Base-by-base conservation (phyloP, 2,888 invertebrate genomes). In the Stenurella melanura region DNA sequence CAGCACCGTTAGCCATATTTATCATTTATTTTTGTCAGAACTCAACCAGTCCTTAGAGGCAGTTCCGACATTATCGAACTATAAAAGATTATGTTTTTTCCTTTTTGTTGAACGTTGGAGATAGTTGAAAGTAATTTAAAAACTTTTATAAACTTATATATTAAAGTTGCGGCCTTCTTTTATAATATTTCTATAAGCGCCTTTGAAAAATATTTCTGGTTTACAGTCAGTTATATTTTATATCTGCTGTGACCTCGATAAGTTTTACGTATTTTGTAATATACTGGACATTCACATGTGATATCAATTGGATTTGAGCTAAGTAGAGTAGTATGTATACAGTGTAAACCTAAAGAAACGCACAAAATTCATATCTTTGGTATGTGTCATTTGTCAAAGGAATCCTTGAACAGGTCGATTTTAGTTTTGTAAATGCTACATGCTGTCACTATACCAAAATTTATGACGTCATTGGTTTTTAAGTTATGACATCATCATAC, bases 21-120 rank as follows among this genome's bases (percentile, higher is more conserved):
- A 64, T 42, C 42, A 42, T 64, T 50, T 64, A 64, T 42, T 64
- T 60, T 60, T 60, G 21, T 19, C 10, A 19, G 42, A 42, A 42
- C 64, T 19, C 19, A 64, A 64, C 61, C 26, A n/a, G n/a, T n/a
- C 42, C 64, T 64, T 38, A 42, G 42, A 17, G 56, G 56, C 68
- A 68, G 54, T 68, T 68, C 68, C 68, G 68, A n/a, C 68, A 56
- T 68, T 68, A 68, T 56, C 56, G 57, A 56, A 56, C 54, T 34
- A 21, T 30, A 21, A 19, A 68, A 6, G 30, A 19, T 68, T 17
- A 34, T 21, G 54, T 12, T 68, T 10, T 68, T 56, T 68, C 56
- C 56, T 68, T 68, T 68, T 38, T 68, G 6, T n/a, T 6, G 34
- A 38, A n/a, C 15, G 21, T 19, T 26, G 56, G 17, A 54, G 18